Conservation (phyloP, 2,797 vertebrate genomes). For the Stomatorhinus walkeri region DNA sequence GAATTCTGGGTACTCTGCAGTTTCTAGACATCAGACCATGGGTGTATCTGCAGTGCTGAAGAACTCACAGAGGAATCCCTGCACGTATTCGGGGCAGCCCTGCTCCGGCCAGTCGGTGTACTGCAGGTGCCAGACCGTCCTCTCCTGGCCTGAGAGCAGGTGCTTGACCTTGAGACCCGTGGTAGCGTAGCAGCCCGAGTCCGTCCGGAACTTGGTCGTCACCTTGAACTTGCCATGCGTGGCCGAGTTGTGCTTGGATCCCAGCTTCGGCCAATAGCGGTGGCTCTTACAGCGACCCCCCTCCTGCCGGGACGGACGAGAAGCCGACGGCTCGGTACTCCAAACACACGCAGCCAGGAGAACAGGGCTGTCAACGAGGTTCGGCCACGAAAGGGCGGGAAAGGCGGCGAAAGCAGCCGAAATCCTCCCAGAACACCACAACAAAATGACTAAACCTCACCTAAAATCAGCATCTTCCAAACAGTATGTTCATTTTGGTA, state of each 20-base stretch:
- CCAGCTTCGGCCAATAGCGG: slow-evolving; percentile 96
- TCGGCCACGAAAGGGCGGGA: neutral
- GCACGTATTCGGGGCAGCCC: slow-evolving; percentile 87
- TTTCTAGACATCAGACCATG: neutral
- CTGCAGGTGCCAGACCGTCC: slow-evolving; percentile 95
- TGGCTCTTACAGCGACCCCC: slow-evolving; percentile 88
- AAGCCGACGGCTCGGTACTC: neutral
- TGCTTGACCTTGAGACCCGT: slow-evolving; percentile 96
- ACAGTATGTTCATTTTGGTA: neutral
- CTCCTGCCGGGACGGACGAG: slow-evolving; percentile 63
- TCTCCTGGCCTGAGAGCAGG: slow-evolving; percentile 86
- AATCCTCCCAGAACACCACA: neutral
- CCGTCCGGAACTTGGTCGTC: slow-evolving; percentile 94
- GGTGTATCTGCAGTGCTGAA: neutral
- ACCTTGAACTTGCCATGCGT: slow-evolving; percentile 97
- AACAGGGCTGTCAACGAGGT: neutral
- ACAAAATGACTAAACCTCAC: neutral
- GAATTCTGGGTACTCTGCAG: neutral
- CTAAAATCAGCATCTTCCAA: neutral
- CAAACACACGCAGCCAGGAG: neutral
- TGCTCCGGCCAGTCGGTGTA: slow-evolving; percentile 97
- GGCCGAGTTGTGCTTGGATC: slow-evolving; percentile 92
- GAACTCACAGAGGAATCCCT: slow-evolving; percentile 88
- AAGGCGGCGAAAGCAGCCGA: neutral
- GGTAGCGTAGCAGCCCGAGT: slow-evolving; percentile 93